A percentile compares a stretch with the other conserved stretches of the same genome.
phyloP scores from a whole-genome alignment of 2,888 invertebrate species.

The Pseudococcus viburni region DNA sequence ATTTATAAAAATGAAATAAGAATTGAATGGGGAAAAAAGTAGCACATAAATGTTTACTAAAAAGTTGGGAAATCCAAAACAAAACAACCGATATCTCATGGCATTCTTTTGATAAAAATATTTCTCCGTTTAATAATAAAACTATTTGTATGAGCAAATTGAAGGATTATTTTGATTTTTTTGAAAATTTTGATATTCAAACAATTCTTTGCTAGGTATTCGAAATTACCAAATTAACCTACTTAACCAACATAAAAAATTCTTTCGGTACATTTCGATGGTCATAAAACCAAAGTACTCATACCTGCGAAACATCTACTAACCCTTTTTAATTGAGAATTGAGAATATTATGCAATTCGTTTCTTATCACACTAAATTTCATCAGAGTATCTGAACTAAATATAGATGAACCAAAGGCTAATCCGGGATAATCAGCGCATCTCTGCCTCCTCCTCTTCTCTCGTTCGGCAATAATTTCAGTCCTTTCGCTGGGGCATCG shows the following conservation, averaged over 20 bases:
- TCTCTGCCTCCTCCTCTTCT: slow-evolving; percentile 81
- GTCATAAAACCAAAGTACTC: neutral
- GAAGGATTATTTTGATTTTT: neutral
- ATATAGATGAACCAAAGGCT: slow-evolving; percentile 91
- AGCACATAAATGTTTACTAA: neutral
- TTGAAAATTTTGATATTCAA: neutral
- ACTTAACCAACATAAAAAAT: neutral
- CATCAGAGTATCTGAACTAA: slow-evolving; percentile 97
- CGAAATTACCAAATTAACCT: neutral
- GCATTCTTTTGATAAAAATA: neutral
- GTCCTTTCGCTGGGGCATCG: slow-evolving; percentile 91
- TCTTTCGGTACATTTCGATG: neutral
- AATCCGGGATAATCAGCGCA: slow-evolving; percentile 94
- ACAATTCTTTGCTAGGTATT: neutral
- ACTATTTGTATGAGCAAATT: neutral
- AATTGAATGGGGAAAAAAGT: neutral
- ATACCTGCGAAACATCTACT: slow-evolving; percentile 72
- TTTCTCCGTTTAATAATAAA: slow-evolving; percentile 16
- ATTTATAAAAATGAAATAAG: no score
- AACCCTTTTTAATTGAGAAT: slow-evolving; percentile 97
- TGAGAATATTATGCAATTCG: slow-evolving; percentile 97
- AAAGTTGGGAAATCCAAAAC: neutral
- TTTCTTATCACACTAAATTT: slow-evolving; percentile 97
- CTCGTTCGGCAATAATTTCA: slow-evolving; percentile 89
- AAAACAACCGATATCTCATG: neutral